Evolutionary conservation across 1,140 invertebrate genomes (phyloP), one percentile per base, ranked within the genome.

Genomic region (Dysdera silvatica): DNA sequence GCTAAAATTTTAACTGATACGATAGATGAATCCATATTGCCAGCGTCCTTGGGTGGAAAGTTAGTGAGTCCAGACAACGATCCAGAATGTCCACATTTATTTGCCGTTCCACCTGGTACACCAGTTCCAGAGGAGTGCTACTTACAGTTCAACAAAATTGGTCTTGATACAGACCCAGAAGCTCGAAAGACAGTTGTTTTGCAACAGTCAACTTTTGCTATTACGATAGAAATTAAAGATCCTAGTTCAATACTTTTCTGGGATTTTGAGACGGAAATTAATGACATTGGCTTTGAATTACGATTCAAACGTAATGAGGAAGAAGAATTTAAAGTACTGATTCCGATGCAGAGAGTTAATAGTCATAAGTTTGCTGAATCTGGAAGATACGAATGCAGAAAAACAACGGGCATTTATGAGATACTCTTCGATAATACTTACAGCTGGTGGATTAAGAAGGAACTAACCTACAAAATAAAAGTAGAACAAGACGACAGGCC

Each of bases 1-100:
- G n/a, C n/a, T n/a, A n/a, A n/a, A n/a, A n/a, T n/a, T n/a, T n/a
- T n/a, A n/a, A 41, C 37, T 14, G 48, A 61, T 5, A 24, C 43
- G 29, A 63, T 63, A 12, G 61, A 63, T 41, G 43, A 41, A 20
- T 47, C 61, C 2, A 63, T 63, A n/a, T 23, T 63, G 24, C 61
- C 61, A 31, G 61, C 41, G 1, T 55, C 52, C 18, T 28, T 63
- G 20, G 61, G 61, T 18, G 61, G 61, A 7, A 49, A n/a, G 23
- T 35, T 29, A 23, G 7, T 18, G 4, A 53, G 56, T 16, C 29
- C 8, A 31, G 53, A 37, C 31, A 53, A 47, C 23, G 35, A 63
- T 32, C 61, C 53, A n/a, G 7, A 55, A 4, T 63, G 61, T 29
- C 43, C 40, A 23, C 31, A 24, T 23, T 26, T 26, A 49, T 24